These are phyloP conservation scores for Artemisiospiza belli DNA, from an alignment of 2,113 vertebrate species.

Conservation along the genomic window DNA sequence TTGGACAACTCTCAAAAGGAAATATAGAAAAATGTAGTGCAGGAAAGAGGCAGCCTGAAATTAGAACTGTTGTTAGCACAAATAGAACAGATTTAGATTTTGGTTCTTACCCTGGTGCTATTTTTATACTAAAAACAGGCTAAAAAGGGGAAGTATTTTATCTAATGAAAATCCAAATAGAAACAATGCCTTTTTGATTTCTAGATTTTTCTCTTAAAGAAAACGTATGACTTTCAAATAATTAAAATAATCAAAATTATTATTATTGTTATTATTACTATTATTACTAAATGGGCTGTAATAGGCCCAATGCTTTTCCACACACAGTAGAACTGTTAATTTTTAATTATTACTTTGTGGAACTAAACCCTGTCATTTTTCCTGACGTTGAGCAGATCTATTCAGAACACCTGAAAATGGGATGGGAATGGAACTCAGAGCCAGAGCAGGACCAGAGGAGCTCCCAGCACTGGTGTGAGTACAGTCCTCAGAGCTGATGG, in stretches of 20 bases:
- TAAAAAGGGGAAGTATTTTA: neutral
- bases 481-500: neutral
- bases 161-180: neutral
- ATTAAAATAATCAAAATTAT: neutral
- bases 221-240: neutral
- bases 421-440: neutral
- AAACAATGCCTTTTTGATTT: neutral
- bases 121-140: neutral
- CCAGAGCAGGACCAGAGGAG: neutral
- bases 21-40: neutral
- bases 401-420: neutral
- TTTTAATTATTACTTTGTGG: neutral
- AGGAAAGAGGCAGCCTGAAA: constrained; percentile 23
- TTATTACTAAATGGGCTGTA: neutral
- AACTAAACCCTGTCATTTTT: neutral
- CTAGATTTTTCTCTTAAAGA: neutral
- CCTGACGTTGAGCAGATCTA: neutral
- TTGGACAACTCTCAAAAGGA: constrained; percentile 23
- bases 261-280: neutral
- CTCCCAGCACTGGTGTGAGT: neutral
- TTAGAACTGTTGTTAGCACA: neutral
- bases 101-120: neutral
- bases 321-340: neutral
- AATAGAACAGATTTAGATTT: neutral
- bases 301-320: neutral